phyloP scores from a whole-genome alignment of 1,140 invertebrate genomes.

The Dendrolimus punctatus region DNA sequence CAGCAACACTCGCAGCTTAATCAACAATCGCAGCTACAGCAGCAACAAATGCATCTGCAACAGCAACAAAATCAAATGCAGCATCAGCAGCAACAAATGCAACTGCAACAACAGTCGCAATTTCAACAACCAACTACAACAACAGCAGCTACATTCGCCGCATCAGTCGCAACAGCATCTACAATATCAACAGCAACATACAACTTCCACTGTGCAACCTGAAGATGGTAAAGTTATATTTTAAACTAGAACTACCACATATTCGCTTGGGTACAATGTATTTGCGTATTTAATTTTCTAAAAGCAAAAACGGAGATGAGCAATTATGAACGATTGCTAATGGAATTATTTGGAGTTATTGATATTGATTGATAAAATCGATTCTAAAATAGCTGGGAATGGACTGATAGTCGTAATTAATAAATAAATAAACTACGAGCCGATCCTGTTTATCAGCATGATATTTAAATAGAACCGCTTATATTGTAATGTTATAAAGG shows the following conservation, averaged over 20 bases:
- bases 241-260: background rate
- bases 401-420: too few species aligned
- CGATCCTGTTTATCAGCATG: too few species aligned
- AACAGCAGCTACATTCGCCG: constrained; percentile 26
- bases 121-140: constrained; percentile 18
- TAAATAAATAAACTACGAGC: too few species aligned
- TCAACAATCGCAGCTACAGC: constrained; percentile 1
- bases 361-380: background rate
- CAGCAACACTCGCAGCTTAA: constrained; percentile 2
- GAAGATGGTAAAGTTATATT: constrained; percentile 45
- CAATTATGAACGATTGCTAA: background rate
- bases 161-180: constrained; percentile 3
- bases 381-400: background rate
- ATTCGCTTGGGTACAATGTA: too few species aligned
- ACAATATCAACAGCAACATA: constrained; percentile 23
- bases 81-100: constrained; percentile 69
- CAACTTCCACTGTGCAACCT: constrained; percentile 23
- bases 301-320: too few species aligned
- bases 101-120: constrained; percentile 33
- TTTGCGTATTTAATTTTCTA: too few species aligned
- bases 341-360: background rate
- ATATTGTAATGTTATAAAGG: too few species aligned
- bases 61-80: constrained; percentile 31
- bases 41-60: too few species aligned
- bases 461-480: too few species aligned